Base-by-base conservation (phyloP, 2,888 invertebrate genomes). In the Bibio marci region DNA sequence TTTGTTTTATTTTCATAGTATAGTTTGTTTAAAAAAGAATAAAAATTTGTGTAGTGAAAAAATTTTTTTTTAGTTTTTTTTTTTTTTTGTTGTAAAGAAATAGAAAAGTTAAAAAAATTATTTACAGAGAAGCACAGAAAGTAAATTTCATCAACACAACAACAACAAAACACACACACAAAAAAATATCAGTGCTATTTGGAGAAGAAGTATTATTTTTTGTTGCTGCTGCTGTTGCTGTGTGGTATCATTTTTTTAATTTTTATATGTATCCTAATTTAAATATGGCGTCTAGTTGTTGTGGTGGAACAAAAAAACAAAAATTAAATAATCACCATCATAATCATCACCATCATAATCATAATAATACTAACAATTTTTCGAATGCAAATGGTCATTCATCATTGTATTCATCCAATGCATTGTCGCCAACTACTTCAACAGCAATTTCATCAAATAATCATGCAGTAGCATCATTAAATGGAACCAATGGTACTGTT, bases 231-330 rank as follows among this genome's bases (percentile, higher is more conserved):
- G 8, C 22, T 22, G 22, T 22, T 22, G 8, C 8, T 22, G 22
- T 22, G 22, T 8, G 8, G 8, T 22, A 22, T 4, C 22, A 22
- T 22, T 22, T 22, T n/a, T n/a, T 22, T 8, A 22, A 22, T 22
- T 22, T 6, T 22, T 22, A 6, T 22, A 22, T 22, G 22, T 22
- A 22, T 22, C 22, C 4, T 22, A 22, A 22, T 22, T 22, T 22
- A 92, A 59, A 57, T 50, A 86, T 87, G 87, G 83, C 87, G 65
- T 77, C 86, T 64, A 80, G 82, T 66, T 88, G 83, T 72, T 87
- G 83, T 72, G 85, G 83, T 72, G 85, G 86, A 60, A 80, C 80
- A 53, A 88, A 88, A 66, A 88, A 88, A 66, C 86, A 86, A 64
- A 88, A 88, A 69, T 67, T 88, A 48, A 86, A 80, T 65, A 81